phyloP scores from a whole-genome alignment of 2,113 vertebrate species.

The Rattus rattus region DNA sequence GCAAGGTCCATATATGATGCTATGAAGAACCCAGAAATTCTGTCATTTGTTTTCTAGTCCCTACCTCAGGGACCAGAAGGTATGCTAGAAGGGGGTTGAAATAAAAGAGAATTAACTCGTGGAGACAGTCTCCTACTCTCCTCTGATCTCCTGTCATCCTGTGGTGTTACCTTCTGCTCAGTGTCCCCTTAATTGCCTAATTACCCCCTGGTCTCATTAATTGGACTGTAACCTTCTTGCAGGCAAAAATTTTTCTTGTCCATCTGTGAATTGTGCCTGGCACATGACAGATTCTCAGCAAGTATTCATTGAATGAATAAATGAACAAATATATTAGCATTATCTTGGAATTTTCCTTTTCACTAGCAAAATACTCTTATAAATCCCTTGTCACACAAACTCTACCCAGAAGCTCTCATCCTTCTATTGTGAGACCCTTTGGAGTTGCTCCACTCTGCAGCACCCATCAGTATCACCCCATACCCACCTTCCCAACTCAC shows the following conservation, averaged over 20 bases:
- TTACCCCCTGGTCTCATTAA: neutral
- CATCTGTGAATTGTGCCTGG: neutral
- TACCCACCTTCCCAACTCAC: constrained; percentile 17
- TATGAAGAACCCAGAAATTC: neutral
- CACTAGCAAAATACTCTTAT: neutral
- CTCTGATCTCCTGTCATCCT: too few relatives aligned
- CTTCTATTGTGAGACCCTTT: neutral
- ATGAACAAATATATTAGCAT: neutral
- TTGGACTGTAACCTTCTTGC: neutral
- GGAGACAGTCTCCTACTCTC: neutral
- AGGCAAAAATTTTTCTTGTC: constrained; percentile 2
- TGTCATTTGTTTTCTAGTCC: neutral
- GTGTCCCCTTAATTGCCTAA: neutral
- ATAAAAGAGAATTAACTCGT: neutral
- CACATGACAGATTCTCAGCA: neutral
- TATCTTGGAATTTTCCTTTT: constrained; percentile 19
- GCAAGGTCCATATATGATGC: neutral
- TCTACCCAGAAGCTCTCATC: neutral
- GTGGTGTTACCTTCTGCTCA: neutral
- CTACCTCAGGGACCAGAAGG: neutral
- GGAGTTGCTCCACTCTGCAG: neutral
- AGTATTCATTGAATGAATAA: constrained; percentile 8
- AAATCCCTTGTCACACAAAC: neutral
- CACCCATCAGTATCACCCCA: neutral
- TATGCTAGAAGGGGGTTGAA: neutral